A percentile compares a stretch with the other conserved stretches of the same genome.
phyloP scores from a whole-genome alignment of 2,113 vertebrate species.

The Sinocyclocheilus anophthalmus region DNA sequence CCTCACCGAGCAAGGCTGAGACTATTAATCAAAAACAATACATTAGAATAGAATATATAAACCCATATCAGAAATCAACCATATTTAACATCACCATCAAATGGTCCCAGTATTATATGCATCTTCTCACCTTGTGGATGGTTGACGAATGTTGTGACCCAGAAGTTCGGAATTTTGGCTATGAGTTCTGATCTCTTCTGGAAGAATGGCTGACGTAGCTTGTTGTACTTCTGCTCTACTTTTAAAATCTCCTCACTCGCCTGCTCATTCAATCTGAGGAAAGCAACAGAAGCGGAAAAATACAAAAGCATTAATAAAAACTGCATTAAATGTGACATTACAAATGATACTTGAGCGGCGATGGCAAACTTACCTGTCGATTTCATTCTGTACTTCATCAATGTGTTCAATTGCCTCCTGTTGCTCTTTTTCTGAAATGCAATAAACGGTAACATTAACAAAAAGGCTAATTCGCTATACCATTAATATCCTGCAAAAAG shows the following conservation, averaged over 20 bases:
- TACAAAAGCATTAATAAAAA: too few species aligned
- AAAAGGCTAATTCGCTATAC: neutral
- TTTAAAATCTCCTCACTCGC: conserved; percentile 94
- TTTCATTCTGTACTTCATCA: conserved; percentile 66
- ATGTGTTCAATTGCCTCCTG: conserved; percentile 96
- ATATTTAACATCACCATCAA: neutral
- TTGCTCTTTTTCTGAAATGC: conserved; percentile 87
- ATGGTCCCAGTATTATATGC: too few species aligned
- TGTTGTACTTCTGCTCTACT: conserved; percentile 96
- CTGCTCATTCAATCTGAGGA: conserved; percentile 88
- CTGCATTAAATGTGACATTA: too few species aligned
- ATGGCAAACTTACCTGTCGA: conserved; percentile 82
- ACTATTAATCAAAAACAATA: conserved; percentile 66
- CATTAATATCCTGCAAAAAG: neutral
- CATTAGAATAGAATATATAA: too few species aligned
- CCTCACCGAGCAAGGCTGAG: conserved; percentile 89
- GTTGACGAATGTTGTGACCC: conserved; percentile 95
- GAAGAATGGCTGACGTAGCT: conserved; percentile 93
- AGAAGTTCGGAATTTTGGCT: conserved; percentile 94
- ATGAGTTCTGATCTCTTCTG: conserved; percentile 95
- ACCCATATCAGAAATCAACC: neutral
- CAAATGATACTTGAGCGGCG: neutral
- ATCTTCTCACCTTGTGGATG: conserved; percentile 85
- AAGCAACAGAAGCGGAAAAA: too few species aligned
- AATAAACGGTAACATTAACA: neutral